These are phyloP conservation scores for Lithophane semibrunnea DNA, from an alignment of 2,888 invertebrate genomes.

Conservation along the genomic window DNA sequence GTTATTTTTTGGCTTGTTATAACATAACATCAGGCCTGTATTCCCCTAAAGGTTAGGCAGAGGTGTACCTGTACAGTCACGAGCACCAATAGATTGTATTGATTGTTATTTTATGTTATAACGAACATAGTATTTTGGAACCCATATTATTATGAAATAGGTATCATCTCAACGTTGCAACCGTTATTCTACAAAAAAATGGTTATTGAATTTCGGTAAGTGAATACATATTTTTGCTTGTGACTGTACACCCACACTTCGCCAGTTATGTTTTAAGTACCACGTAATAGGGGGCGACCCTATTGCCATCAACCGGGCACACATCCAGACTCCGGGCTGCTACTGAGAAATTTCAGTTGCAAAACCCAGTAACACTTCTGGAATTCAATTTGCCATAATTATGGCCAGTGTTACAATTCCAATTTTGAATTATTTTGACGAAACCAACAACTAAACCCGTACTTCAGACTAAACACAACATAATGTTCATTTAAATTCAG, in stretches of 20 bases:
- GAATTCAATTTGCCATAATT: background rate
- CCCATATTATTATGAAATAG: too few relatives aligned
- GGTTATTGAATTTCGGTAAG: too few relatives aligned
- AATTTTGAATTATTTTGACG: background rate
- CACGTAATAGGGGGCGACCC: background rate
- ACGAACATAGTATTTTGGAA: too few relatives aligned
- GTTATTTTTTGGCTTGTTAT: conserved; percentile 19
- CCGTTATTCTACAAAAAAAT: too few relatives aligned
- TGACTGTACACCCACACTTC: background rate
- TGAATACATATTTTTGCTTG: too few relatives aligned
- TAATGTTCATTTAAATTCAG: conserved; percentile 34
- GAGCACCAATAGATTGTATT: too few relatives aligned
- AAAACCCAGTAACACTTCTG: too few relatives aligned
- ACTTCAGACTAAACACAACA: conserved; percentile 20
- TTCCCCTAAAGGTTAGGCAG: background rate
- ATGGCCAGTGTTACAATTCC: background rate
- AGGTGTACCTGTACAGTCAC: background rate
- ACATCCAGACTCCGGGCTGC: background rate
- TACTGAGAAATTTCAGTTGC: too few relatives aligned
- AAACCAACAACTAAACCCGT: background rate
- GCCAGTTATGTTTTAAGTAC: background rate
- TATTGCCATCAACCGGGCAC: background rate
- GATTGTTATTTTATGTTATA: too few relatives aligned
- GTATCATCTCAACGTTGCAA: too few relatives aligned
- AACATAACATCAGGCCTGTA: background rate